phyloP scores from a whole-genome alignment of 2,888 invertebrate genomes.

The Scaptomyza polygonia region DNA sequence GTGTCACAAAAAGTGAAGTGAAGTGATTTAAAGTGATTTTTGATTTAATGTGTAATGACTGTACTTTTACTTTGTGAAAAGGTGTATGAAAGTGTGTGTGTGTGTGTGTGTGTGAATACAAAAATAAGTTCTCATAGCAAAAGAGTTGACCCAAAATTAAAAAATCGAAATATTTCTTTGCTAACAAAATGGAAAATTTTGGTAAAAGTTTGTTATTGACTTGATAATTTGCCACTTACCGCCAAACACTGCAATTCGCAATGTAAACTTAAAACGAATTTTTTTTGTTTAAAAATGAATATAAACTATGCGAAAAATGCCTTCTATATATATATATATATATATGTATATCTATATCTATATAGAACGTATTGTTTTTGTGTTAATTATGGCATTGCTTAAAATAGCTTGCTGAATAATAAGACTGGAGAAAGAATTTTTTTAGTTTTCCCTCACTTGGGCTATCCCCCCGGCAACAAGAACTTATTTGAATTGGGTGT shows the following conservation, averaged over 20 bases:
- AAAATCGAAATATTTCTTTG: slow-evolving; percentile 12
- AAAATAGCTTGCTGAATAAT: slow-evolving; percentile 56
- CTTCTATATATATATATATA: slow-evolving; percentile 2
- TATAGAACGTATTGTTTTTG: slow-evolving; percentile 11
- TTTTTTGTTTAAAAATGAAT: slow-evolving; percentile 24
- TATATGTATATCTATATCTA: no score
- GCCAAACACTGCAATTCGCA: slow-evolving; percentile 76
- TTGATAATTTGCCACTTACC: slow-evolving; percentile 68
- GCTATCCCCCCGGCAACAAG: slow-evolving; percentile 69
- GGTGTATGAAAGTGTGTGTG: slow-evolving; percentile 14
- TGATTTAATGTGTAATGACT: slow-evolving; percentile 17
- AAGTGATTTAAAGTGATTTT: slow-evolving; percentile 22
- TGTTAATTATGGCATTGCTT: slow-evolving; percentile 46
- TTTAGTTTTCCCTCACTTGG: slow-evolving; percentile 22
- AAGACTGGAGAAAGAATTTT: slow-evolving; percentile 55
- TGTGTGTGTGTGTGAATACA: slow-evolving; percentile 11
- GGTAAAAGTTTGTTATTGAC: slow-evolving; percentile 23
- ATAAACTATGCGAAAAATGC: slow-evolving; percentile 19
- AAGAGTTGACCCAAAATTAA: slow-evolving; percentile 61
- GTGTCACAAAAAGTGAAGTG: slow-evolving; percentile 49
- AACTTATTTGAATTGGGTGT: slow-evolving; percentile 62
- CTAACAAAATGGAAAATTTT: slow-evolving; percentile 12
- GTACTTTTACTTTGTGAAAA: slow-evolving; percentile 39
- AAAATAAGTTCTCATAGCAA: slow-evolving; percentile 74
- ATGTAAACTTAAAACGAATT: slow-evolving; percentile 67